Evolutionary conservation across 2,113 vertebrate species (phyloP), one percentile per base, ranked within the genome.

Genomic region (Guaruba guarouba): DNA sequence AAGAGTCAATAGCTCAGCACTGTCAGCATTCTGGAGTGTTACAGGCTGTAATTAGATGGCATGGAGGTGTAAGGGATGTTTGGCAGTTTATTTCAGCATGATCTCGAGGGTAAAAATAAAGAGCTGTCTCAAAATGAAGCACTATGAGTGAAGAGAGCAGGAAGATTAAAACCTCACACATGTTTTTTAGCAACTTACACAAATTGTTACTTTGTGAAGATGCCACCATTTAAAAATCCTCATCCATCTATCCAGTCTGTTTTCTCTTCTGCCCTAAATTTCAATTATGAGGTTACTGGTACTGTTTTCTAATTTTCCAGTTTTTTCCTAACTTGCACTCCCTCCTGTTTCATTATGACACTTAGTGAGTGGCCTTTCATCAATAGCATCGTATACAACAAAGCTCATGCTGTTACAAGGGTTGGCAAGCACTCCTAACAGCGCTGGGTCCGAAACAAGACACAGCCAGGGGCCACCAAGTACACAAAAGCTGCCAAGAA

Each of bases 11-110:
- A 98, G 98, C 98, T 98, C 97, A 97, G 98, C 97, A 96, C 98
- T 97, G 98, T 98, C 98, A 98, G 98, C 97, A 98, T 98, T 97
- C 95, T 59, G 4, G 69, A 97, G 97, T 98, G 97, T 98, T 98
- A 97, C 97, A 98, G 95, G 97, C 98, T 98, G 98, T 98, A 98
- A 98, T 98, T 98, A 98, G 98, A 98, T 98, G 98, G 98, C 97
- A 96, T 98, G 97, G 97, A 98, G 97, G 98, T 98, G 97, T 97
- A 97, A 97, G 97, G 97, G 97, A 96, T 98, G 98, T 98, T 98
- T 98, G 98, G 98, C 98, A 98, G 98, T 98, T 98, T 98, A 98
- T 98, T 98, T 97, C 97, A 97, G 97, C 94, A 86, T 97, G 97
- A 97, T 98, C 97, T 97, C 92, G 73, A 91, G 82, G 66, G 84